A percentile compares a stretch with the other conserved stretches of the same genome.
phyloP scores from a whole-genome alignment of 1,140 invertebrate species.

The Drosophila paulistorum region DNA sequence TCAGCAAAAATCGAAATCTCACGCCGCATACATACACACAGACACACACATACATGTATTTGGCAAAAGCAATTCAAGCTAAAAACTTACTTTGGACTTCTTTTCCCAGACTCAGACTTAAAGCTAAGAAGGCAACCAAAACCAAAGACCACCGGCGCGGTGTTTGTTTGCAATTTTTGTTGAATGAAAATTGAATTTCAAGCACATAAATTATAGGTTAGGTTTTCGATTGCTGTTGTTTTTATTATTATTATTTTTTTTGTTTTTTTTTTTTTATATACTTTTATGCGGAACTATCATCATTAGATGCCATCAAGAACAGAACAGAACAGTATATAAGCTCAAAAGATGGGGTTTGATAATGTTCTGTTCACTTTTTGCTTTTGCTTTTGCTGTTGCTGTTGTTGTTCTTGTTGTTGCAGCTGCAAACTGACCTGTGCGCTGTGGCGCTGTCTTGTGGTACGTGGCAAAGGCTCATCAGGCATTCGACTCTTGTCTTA shows the following conservation, averaged over 20 bases:
- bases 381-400: slow-evolving; percentile 10
- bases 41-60: slow-evolving; percentile 15
- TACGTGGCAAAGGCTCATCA: slow-evolving; percentile 59
- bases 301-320: slow-evolving; percentile 50
- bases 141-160: slow-evolving; percentile 57
- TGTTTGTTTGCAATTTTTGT: slow-evolving; percentile 67
- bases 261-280: slow-evolving; percentile 40
- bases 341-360: slow-evolving; percentile 34
- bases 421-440: slow-evolving; percentile 40
- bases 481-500: slow-evolving; percentile 54
- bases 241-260: background rate
- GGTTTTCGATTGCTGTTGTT: slow-evolving; percentile 28
- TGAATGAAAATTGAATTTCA: slow-evolving; percentile 80
- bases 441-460: slow-evolving; percentile 32
- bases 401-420: slow-evolving; percentile 35
- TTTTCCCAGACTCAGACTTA: slow-evolving; percentile 1
- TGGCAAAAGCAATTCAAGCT: slow-evolving; percentile 38
- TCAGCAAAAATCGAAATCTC: slow-evolving; percentile 30
- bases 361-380: slow-evolving; percentile 7
- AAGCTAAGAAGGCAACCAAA: background rate
- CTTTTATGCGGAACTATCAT: slow-evolving; percentile 71
- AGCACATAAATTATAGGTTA: slow-evolving; percentile 78
- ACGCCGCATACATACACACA: slow-evolving; percentile 13
- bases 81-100: slow-evolving; percentile 29
- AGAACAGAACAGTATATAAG: slow-evolving; percentile 13